Evolutionary conservation across 2,797 vertebrate genomes (phyloP), one percentile per base, ranked within the genome.

Genomic region (Rachycentron canadum): DNA sequence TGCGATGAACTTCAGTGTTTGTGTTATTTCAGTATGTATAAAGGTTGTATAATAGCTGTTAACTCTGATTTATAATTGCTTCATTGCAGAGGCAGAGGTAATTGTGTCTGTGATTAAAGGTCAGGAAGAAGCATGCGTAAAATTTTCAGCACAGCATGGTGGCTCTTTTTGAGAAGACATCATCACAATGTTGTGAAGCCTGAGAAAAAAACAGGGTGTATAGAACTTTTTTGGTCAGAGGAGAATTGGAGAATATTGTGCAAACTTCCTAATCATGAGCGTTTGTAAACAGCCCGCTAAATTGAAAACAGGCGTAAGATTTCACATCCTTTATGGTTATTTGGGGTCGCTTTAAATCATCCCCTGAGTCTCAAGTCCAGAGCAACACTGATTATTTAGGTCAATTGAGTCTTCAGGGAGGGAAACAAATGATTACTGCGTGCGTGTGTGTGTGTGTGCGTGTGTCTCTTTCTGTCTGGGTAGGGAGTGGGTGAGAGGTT

Each of bases 381-480:
- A 65, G 61, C 65, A 70, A 62, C 73, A 71, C 83, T 87, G 86
- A 87, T 86, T 88, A 84, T 89, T 88, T 76, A 87, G 78, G 88
- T 90, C 90, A 89, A 90, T 86, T 90, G 88, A 93, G 90, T 93
- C 89, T 85, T 86, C 79, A 89, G 72, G 71, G 73, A 84, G 76
- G 19, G 72, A 88, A 85, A 84, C 66, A 88, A 86, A 84, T 78
- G 53, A 84, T 84, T 87, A 78, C 49, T 62, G 28, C 79, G 41
- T 66, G 78, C 83, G 58, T 62, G 38, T 73, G 68, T 79, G 59
- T 70, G 49, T 84, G 81, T 72, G 82, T 84, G 70, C 73, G 63
- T 76, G 67, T 76, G 67, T 76, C 66, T n/a, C n/a, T n/a, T n/a
- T n/a, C n/a, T 61, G 34, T 79, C 43, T 57, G 75, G 2, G 19